Evolutionary conservation across 2,888 invertebrate species (phyloP).

Genomic region (Neelides folsomi): DNA sequence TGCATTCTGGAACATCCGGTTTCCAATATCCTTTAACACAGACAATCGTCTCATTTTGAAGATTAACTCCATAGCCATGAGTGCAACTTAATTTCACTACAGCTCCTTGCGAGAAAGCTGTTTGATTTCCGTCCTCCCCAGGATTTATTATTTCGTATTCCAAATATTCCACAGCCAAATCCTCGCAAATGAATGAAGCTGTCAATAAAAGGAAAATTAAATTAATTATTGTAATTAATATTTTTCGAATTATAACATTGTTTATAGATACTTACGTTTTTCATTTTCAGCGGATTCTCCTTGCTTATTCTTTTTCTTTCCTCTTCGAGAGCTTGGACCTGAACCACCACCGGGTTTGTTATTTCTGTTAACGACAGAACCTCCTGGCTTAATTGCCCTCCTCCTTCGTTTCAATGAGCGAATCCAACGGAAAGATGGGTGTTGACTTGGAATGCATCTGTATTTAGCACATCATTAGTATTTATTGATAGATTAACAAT

Average conservation of each 20-base stretch:
- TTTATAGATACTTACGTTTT: neutral
- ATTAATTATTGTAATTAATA: too few relatives aligned
- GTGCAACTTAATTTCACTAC: constrained; percentile 62
- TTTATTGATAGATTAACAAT: neutral
- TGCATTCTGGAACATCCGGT: constrained; percentile 64
- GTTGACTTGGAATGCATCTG: constrained; percentile 68
- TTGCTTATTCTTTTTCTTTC: constrained; percentile 6
- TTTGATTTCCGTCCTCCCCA: constrained; percentile 55
- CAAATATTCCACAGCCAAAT: constrained; percentile 49
- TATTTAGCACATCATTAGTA: neutral
- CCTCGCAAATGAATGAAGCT: constrained; percentile 48
- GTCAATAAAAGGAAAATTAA: neutral
- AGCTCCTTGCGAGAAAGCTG: constrained; percentile 61
- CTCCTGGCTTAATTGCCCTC: constrained; percentile 34
- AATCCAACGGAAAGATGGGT: constrained; percentile 73
- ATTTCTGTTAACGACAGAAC: too few relatives aligned
- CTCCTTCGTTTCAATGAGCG: constrained; percentile 49
- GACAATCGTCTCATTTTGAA: constrained; percentile 61
- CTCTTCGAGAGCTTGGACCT: constrained; percentile 2
- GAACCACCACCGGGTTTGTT: neutral
- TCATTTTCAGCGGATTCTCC: constrained; percentile 7
- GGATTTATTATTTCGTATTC: constrained; percentile 57
- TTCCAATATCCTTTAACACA: constrained; percentile 77
- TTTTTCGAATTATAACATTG: too few relatives aligned
- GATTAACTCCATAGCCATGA: constrained; percentile 61